phyloP scores from a whole-genome alignment of 2,113 vertebrate genomes.

The Thermophis baileyi region DNA sequence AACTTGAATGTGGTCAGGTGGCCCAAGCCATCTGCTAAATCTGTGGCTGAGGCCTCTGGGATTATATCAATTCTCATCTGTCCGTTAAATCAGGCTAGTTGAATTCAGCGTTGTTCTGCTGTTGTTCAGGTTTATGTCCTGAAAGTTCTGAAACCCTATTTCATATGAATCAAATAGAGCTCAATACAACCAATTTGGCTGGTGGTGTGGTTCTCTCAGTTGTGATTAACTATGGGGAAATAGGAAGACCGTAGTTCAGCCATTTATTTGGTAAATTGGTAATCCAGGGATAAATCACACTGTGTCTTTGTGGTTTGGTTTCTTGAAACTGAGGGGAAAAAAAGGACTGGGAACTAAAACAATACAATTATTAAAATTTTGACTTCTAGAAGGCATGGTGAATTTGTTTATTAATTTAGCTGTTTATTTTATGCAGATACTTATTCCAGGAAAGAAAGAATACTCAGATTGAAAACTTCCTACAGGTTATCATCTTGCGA shows the following conservation, averaged over 20 bases:
- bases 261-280: neutral
- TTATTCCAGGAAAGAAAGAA: neutral
- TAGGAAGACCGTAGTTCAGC: neutral
- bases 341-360: neutral
- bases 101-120: neutral
- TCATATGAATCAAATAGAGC: neutral
- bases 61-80: neutral
- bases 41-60: neutral
- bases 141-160: neutral
- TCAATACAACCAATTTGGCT: neutral
- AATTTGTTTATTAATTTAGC: neutral
- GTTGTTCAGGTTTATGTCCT: too few relatives aligned
- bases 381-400: neutral
- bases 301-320: neutral
- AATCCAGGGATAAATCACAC: neutral
- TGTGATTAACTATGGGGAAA: neutral
- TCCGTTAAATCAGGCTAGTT: neutral
- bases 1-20: neutral
- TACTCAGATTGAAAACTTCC: neutral
- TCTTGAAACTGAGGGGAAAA: neutral
- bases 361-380: neutral
- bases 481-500: neutral
- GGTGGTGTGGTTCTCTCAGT: neutral
- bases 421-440: neutral
- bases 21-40: neutral